Percentiles rank a stretch among this genome's conserved stretches.
Evolutionary conservation across 2,113 vertebrate species (phyloP).

Genomic region (Mobula birostris): DNA sequence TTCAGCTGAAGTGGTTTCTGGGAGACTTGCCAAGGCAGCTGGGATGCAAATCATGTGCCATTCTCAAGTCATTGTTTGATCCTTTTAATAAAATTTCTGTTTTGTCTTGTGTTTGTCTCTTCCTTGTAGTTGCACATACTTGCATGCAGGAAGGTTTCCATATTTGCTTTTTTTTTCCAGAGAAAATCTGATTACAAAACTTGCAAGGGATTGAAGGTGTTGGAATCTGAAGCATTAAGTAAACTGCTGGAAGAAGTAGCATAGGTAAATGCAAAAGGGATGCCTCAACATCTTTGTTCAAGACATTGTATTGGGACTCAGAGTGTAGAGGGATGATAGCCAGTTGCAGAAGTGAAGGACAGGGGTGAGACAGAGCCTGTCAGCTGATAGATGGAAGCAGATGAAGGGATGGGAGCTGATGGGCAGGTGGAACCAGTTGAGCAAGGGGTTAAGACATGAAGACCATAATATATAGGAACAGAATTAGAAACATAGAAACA

Average conservation of each 20-base stretch:
- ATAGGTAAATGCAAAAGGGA: no score
- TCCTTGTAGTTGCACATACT: background rate
- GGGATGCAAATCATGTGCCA: background rate
- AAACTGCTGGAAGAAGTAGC: no score
- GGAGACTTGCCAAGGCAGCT: constrained; percentile 28
- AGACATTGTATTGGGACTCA: no score
- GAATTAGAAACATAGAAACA: no score
- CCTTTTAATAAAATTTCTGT: background rate
- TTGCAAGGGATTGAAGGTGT: background rate
- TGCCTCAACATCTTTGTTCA: no score
- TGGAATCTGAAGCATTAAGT: no score
- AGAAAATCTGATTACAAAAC: no score
- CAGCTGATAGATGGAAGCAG: background rate
- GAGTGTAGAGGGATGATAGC: no score
- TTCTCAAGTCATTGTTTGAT: background rate
- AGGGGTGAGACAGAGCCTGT: background rate
- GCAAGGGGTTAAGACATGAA: no score
- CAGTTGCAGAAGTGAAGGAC: background rate
- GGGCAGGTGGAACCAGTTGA: no score
- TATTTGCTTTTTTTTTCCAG: background rate
- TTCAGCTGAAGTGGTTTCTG: constrained; percentile 5
- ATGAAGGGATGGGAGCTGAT: background rate
- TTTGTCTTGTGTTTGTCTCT: background rate
- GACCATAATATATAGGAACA: no score
- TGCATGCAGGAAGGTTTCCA: background rate